Percentiles rank a stretch among this genome's conserved stretches.
Conservation (phyloP, 2,888 invertebrate genomes). For the Agrotis segetum region DNA sequence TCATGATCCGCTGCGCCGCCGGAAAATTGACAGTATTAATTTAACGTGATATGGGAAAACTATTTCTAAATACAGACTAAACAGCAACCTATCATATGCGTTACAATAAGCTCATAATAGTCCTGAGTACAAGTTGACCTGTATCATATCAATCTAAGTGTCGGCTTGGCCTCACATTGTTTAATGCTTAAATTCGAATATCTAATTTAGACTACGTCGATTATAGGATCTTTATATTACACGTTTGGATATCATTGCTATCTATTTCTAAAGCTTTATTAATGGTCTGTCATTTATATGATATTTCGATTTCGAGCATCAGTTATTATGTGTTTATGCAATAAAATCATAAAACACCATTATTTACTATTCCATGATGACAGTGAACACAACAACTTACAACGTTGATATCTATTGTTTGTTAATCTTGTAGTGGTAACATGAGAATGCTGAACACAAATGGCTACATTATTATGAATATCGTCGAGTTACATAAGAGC, state of each 20-base stretch:
- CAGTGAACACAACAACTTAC: slow-evolving; percentile 5
- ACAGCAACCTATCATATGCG: slow-evolving; percentile 56
- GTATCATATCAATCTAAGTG: slow-evolving; percentile 43
- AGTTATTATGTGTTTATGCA: not conserved
- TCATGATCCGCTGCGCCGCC: slow-evolving; percentile 47
- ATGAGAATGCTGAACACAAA: slow-evolving; percentile 32
- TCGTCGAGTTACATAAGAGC: slow-evolving; percentile 17
- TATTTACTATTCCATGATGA: slow-evolving; percentile 1
- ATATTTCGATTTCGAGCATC: not conserved
- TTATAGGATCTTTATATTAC: slow-evolving; percentile 49
- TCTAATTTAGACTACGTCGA: slow-evolving; percentile 50
- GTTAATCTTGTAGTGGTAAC: slow-evolving; percentile 44
- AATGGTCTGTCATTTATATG: slow-evolving; percentile 8
- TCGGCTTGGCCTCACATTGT: slow-evolving; percentile 66
- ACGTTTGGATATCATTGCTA: slow-evolving; percentile 16
- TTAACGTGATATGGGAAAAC: slow-evolving; percentile 52
- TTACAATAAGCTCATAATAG: slow-evolving; percentile 58
- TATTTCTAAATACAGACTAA: slow-evolving; percentile 47
- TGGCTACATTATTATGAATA: slow-evolving; percentile 18
- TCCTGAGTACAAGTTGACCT: slow-evolving; percentile 53
- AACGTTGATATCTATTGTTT: slow-evolving; percentile 4
- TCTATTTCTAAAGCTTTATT: slow-evolving; percentile 9
- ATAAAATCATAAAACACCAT: not conserved
- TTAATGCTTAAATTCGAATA: slow-evolving; percentile 61
- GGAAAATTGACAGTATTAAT: slow-evolving; percentile 30